A percentile compares a stretch with the other conserved stretches of the same genome.
phyloP scores from a whole-genome alignment of 2,888 invertebrate genomes.

The Drosophila borealis region DNA sequence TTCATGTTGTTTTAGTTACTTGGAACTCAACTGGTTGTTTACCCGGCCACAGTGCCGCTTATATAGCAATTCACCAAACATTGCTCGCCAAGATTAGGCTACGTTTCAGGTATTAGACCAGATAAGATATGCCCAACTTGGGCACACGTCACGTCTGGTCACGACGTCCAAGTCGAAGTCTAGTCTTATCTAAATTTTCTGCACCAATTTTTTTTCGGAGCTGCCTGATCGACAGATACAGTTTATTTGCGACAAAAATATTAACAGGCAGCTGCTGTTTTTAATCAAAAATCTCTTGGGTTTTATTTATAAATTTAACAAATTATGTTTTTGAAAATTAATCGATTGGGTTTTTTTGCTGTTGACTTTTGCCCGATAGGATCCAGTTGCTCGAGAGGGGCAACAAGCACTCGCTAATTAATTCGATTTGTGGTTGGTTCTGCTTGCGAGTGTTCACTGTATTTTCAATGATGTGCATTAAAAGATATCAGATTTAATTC shows the following conservation, averaged over 20 bases:
- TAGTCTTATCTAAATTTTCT: slow-evolving; percentile 24
- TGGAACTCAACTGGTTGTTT: slow-evolving; percentile 55
- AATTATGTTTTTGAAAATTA: slow-evolving; percentile 7
- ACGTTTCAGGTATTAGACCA: slow-evolving; percentile 19
- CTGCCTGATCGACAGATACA: slow-evolving; percentile 18
- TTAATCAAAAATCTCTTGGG: slow-evolving; percentile 1
- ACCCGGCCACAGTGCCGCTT: slow-evolving; percentile 21
- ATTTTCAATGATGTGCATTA: slow-evolving; percentile 7
- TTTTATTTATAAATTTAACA: slow-evolving; percentile 1
- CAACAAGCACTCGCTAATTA: neutral
- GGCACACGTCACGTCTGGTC: slow-evolving; percentile 34
- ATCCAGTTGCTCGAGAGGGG: neutral
- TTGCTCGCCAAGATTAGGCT: slow-evolving; percentile 20
- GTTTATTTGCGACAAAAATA: slow-evolving; percentile 15
- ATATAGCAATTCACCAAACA: slow-evolving; percentile 38
- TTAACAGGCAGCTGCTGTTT: slow-evolving; percentile 16
- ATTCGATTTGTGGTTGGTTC: neutral
- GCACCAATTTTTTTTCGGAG: slow-evolving; percentile 1
- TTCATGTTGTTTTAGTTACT: slow-evolving; percentile 70
- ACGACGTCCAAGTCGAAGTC: slow-evolving; percentile 5
- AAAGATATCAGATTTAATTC: slow-evolving; percentile 6
- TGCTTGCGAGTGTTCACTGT: slow-evolving; percentile 1
- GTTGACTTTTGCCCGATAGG: neutral
- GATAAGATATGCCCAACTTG: slow-evolving; percentile 56
- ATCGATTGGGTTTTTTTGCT: slow-evolving; percentile 1